Conservation (phyloP, 2,113 vertebrate genomes). For the Atractosteus spatula region DNA sequence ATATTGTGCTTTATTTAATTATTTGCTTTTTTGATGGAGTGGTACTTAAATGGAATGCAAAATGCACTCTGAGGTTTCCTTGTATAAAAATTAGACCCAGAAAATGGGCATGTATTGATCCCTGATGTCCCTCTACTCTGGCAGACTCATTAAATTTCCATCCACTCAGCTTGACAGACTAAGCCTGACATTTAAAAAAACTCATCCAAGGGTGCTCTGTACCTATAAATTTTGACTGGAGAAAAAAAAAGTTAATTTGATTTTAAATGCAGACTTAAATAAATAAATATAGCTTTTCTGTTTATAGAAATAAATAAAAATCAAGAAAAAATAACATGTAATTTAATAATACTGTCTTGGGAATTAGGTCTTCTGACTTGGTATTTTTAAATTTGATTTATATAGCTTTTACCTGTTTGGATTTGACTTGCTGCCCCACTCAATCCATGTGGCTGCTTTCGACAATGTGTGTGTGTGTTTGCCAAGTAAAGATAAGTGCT, state of each 20-base stretch:
- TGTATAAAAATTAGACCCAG: constrained; percentile 13
- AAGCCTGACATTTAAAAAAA: constrained; percentile 27
- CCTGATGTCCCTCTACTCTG: constrained; percentile 31
- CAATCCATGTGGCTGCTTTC: not conserved
- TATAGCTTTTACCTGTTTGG: constrained; percentile 12
- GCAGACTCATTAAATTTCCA: constrained; percentile 39
- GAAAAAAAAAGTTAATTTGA: constrained; percentile 17
- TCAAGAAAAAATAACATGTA: too few relatives aligned
- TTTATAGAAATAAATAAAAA: too few relatives aligned
- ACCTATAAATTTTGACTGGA: constrained; percentile 18
- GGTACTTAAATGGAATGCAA: not conserved
- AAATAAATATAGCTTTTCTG: too few relatives aligned
- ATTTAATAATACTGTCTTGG: too few relatives aligned
- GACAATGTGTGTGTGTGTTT: constrained; percentile 18
- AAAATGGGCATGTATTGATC: constrained; percentile 36
- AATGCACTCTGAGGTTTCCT: constrained; percentile 4
- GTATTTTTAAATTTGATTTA: too few relatives aligned
- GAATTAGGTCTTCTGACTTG: too few relatives aligned
- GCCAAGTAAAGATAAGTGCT: constrained; percentile 47
- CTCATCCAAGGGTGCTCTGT: not conserved
- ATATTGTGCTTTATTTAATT: constrained; percentile 16
- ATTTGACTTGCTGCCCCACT: constrained; percentile 20
- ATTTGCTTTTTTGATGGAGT: not conserved
- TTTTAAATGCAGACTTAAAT: constrained; percentile 11
- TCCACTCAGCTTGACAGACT: constrained; percentile 39